phyloP scores from a whole-genome alignment of 2,797 vertebrate species.

The Xenops minutus region DNA sequence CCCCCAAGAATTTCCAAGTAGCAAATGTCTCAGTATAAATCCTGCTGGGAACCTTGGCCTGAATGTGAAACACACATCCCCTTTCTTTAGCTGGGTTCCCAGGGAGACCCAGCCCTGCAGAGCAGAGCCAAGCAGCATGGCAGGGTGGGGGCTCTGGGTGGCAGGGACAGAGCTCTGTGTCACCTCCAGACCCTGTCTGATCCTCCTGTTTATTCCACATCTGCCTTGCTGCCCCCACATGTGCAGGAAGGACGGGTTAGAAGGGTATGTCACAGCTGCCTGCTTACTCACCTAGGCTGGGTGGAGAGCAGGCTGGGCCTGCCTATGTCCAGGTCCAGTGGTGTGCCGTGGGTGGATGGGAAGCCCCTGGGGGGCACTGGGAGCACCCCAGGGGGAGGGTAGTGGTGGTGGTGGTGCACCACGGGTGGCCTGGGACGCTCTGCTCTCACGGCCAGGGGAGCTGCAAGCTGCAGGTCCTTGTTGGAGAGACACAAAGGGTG shows the following conservation, averaged over 20 bases:
- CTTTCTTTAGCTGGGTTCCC: neutral
- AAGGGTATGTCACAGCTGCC: rapidly evolving
- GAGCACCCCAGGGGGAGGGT: constrained; percentile 48
- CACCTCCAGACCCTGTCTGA: neutral
- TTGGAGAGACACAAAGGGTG: neutral
- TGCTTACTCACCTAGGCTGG: constrained; percentile 65
- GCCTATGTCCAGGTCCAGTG: neutral
- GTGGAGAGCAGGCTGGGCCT: constrained; percentile 48
- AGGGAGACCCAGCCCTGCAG: neutral
- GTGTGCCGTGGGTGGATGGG: constrained; percentile 44
- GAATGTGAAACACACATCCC: neutral
- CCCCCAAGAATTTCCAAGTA: neutral
- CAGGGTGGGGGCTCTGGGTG: neutral
- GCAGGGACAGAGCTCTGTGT: neutral
- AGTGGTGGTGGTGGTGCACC: constrained; percentile 85
- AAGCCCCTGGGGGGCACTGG: neutral
- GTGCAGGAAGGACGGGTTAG: neutral
- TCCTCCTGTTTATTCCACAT: neutral
- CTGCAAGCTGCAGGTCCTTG: constrained; percentile 58
- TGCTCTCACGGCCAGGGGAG: constrained; percentile 43
- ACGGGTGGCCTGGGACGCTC: constrained; percentile 68
- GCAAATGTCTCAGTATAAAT: neutral
- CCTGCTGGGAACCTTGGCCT: neutral
- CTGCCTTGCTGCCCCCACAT: neutral
- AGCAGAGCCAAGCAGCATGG: neutral